phyloP scores from a whole-genome alignment of 2,113 vertebrate genomes.

The Myodes glareolus region DNA sequence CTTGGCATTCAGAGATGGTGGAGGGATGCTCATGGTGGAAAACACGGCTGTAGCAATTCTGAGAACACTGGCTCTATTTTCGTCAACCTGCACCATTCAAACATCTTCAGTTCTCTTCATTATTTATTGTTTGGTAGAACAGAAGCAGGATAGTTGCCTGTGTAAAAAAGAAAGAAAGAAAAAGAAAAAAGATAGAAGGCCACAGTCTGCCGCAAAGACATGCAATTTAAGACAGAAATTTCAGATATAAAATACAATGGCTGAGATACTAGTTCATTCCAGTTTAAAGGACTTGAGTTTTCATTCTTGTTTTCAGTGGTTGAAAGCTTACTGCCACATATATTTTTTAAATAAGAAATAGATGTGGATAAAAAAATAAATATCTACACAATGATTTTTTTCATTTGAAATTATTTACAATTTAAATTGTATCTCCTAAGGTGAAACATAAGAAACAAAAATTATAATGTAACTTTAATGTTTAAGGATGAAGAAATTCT shows the following conservation, averaged over 20 bases:
- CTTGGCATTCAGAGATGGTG: neutral
- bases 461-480: neutral
- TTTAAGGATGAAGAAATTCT: accelerated
- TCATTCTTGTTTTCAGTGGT: slow-evolving; percentile 29
- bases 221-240: slow-evolving; percentile 67
- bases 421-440: neutral
- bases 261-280: slow-evolving; percentile 59
- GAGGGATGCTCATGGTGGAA: neutral
- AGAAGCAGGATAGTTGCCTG: slow-evolving; percentile 53
- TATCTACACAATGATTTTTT: neutral
- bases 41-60: neutral
- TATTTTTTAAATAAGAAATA: neutral
- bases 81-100: slow-evolving; percentile 28
- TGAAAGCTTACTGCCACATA: neutral
- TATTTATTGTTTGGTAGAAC: slow-evolving; percentile 72
- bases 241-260: slow-evolving; percentile 66
- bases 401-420: neutral
- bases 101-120: slow-evolving; percentile 52
- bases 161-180: neutral
- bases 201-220: slow-evolving; percentile 44
- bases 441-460: neutral
- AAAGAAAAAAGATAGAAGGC: neutral
- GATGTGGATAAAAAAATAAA: neutral
- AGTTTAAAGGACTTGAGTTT: slow-evolving; percentile 40
- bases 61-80: slow-evolving; percentile 27